These are phyloP conservation scores for Anabas testudineus DNA, from an alignment of 2,797 vertebrate species.

Conservation along the genomic window DNA sequence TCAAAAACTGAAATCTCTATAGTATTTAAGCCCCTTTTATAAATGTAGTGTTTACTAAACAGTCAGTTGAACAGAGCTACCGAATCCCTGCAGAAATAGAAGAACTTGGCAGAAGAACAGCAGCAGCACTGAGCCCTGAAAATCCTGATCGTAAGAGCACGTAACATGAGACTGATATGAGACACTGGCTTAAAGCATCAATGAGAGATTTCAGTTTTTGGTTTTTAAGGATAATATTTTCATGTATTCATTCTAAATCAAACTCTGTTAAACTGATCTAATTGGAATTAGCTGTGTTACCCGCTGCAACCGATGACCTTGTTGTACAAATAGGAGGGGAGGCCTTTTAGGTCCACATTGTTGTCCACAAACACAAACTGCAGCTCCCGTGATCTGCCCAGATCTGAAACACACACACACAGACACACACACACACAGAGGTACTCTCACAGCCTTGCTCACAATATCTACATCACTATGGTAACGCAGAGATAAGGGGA, in stretches of 20 bases:
- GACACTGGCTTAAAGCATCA: too few relatives aligned
- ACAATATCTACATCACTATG: background rate
- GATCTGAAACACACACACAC: constrained; percentile 85
- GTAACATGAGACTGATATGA: too few relatives aligned
- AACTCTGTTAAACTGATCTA: background rate
- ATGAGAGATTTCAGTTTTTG: too few relatives aligned
- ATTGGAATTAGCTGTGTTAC: constrained; percentile 81
- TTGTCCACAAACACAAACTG: constrained; percentile 98
- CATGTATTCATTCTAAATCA: background rate
- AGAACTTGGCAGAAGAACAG: too few relatives aligned
- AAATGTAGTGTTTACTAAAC: too few relatives aligned
- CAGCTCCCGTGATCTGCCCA: constrained; percentile 94
- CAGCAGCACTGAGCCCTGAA: too few relatives aligned
- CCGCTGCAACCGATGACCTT: constrained; percentile 98
- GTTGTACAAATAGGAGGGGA: constrained; percentile 96
- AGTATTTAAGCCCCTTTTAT: background rate
- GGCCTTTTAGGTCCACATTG: constrained; percentile 92
- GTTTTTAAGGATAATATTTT: too few relatives aligned
- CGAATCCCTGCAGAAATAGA: too few relatives aligned
- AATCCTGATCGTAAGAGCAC: too few relatives aligned
- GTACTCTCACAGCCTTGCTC: background rate
- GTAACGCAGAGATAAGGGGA: background rate
- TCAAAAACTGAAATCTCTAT: too few relatives aligned
- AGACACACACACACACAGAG: constrained; percentile 56
- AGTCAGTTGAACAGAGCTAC: too few relatives aligned